These are phyloP conservation scores for Scyliorhinus canicula DNA, from an alignment of 2,797 vertebrate genomes.

Conservation along the genomic window DNA sequence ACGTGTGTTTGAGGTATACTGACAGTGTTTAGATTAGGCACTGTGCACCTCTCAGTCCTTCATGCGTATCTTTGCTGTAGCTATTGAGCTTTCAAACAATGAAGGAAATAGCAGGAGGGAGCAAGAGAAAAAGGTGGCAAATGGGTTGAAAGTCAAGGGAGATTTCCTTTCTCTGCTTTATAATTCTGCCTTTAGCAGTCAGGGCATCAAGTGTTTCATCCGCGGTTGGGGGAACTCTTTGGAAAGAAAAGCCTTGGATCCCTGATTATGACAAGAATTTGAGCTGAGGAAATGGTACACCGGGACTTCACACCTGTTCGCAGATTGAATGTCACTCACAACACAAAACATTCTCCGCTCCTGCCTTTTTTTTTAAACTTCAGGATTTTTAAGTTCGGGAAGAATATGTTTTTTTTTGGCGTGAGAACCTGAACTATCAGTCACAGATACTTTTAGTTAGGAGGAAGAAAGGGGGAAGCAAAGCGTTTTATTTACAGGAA, in stretches of 20 bases:
- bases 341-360: conserved; percentile 35
- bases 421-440: conserved; percentile 34
- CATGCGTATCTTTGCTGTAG: conserved; percentile 5
- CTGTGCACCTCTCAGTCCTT: background rate
- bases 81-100: conserved; percentile 19
- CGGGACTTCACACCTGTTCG: conserved; percentile 26
- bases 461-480: conserved; percentile 30
- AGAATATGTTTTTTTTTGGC: background rate
- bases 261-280: conserved; percentile 38
- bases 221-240: conserved; percentile 25
- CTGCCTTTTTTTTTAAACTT: conserved; percentile 29
- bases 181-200: conserved; percentile 37
- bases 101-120: conserved; percentile 34
- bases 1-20: background rate
- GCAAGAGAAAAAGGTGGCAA: conserved; percentile 8
- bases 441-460: background rate
- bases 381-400: conserved; percentile 23
- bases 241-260: conserved; percentile 36
- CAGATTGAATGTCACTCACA: conserved; percentile 38
- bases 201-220: conserved; percentile 32
- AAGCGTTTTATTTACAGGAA: conserved; percentile 38
- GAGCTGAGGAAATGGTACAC: conserved; percentile 34
- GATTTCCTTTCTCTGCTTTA: conserved; percentile 37
- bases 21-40: conserved; percentile 33
- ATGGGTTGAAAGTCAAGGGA: conserved; percentile 34